Base-by-base conservation (phyloP, 2,797 vertebrate genomes). In the Apogon hyalosoma region DNA sequence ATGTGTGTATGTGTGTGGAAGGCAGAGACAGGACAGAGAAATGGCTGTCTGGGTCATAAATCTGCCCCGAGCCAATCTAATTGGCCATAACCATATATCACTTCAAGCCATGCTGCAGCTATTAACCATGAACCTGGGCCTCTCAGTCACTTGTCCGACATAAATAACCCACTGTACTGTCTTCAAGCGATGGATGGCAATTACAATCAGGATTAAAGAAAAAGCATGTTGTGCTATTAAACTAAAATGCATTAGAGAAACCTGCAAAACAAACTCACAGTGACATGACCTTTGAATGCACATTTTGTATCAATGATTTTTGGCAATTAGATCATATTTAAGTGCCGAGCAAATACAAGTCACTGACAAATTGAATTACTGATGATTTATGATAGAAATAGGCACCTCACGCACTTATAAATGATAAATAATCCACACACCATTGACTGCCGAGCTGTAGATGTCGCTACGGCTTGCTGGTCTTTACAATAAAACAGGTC, bases 41-140 rank as follows among this genome's bases (percentile, higher is more conserved):
- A 86, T 57, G 56, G 12, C 40, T 5, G 57, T 67, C 65, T 69
- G 16, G 0, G 62, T 66, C 75, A 87, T 91, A 89, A 90, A 90
- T 88, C 86, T 69, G 55, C 75, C 67, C 66, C 42, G 57, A 77
- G 63, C 50, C 86, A 64, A 75, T 86, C 62, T 89, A 90, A 90
- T 75, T 86, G 87, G 75, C 79, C 64, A 80, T 88, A 85, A 88
- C 72, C 69, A 79, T 84, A 86, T 40, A 88, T 90, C 88, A 90
- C 73, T 84, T 59, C 53, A 84, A 4, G 11, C 51, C 87, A 86
- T 76, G 86, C 48, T 53, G 59, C 77, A 63, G 65, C 81, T 73
- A 86, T 87, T 85, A 86, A 61, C 77, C 73, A 31, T 79, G 76
- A 85, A 85, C 79, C 72, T 46, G 41, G 31, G 58, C 45, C 75